Conservation (phyloP, 1,140 invertebrate genomes). For the Trialeurodes vaporariorum region DNA sequence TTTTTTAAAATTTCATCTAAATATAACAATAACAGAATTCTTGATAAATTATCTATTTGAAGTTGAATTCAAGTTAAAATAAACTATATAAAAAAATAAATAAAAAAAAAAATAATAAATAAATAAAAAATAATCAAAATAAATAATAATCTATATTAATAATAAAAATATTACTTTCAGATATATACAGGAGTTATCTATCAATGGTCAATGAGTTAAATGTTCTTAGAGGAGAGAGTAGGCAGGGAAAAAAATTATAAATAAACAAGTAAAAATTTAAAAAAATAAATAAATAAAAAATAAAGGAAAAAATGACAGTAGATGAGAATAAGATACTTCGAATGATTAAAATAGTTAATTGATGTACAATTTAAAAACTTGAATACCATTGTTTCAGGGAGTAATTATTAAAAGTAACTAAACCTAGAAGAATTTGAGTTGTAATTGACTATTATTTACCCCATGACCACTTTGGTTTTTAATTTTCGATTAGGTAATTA, state of each 20-base stretch:
- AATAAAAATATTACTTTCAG: background rate
- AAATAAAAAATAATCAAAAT: constrained; percentile 1
- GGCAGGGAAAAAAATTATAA: background rate
- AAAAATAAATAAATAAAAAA: background rate
- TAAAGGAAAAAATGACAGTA: background rate
- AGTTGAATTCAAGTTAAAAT: constrained; percentile 1
- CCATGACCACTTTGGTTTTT: background rate
- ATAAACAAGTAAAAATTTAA: no score
- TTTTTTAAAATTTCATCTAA: background rate
- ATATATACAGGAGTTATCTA: background rate
- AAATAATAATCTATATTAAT: constrained; percentile 1
- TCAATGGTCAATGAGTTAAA: background rate
- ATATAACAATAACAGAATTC: background rate
- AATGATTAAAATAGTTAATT: background rate
- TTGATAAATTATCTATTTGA: constrained; percentile 1
- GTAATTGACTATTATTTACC: background rate
- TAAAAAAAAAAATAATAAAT: background rate
- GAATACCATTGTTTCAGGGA: background rate
- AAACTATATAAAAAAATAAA: constrained; percentile 1
- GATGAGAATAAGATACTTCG: background rate
- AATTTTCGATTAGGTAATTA: no score
- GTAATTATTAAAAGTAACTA: background rate
- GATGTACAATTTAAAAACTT: background rate
- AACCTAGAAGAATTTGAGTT: background rate
- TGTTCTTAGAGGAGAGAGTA: background rate